Base-by-base conservation (phyloP, 2,113 vertebrate genomes). In the Tauraco erythrolophus region DNA sequence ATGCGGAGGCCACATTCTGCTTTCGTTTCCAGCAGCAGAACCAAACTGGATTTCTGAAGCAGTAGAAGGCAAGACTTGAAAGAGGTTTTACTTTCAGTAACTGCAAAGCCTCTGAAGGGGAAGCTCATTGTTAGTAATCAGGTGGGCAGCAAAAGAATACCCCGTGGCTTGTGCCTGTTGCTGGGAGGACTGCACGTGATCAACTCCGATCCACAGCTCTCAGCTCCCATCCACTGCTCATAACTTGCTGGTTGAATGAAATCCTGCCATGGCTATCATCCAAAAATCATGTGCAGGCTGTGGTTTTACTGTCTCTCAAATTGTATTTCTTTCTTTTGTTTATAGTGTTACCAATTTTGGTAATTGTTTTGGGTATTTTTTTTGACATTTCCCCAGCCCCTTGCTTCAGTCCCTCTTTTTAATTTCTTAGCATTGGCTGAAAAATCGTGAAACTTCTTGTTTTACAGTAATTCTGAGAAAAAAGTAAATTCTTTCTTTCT, bases 151-250 rank as follows among this genome's bases (percentile, higher is more conserved):
- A 41, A 46, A 90, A 56, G 31, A 50, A 10, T 24, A 17, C 4
- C 33, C 11, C 0, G 2, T 84, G 28, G 9, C 11, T 58, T 22
- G 12, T 92, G 54, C 43, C n/a, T 76, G 27, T 48, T 75, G 9
- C 53, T 48, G 48, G 21, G 48, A 48, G 48, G 48, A 48, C 48
- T 96, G 45, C 14, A 6, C 0, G 4, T 46, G 27, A 14, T 58
- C 0, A 2, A 2, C 37, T 78, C n/a, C 2, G 2, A 22, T 45
- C 39, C 1, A 1, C 61, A 28, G 11, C n/a, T 45, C 43, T 70
- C 22, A 2, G 19, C 14, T 88, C 39, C 33, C 35, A 41, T 41
- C 25, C 6, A 1, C 17, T 74, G 58, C 68, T 75, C 78, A 1
- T 33, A 22, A 43, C 22, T 82, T 51, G 22, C 48, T 22, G 79